Percentiles rank a stretch among this genome's conserved stretches.
Conservation (phyloP, 1,140 invertebrate species). For the Panulirus ornatus region DNA sequence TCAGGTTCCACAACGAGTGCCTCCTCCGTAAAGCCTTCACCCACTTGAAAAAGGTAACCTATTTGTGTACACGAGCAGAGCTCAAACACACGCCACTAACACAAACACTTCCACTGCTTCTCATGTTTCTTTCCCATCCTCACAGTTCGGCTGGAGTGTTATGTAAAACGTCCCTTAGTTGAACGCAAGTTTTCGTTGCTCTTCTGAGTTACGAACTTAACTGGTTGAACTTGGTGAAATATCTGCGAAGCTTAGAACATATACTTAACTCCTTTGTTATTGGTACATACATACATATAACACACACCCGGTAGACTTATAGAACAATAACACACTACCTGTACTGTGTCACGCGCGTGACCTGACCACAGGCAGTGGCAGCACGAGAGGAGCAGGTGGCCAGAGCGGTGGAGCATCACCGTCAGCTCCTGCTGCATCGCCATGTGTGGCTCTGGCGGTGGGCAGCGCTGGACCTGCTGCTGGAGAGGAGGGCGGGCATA, state of each 20-base stretch:
- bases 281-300: background rate
- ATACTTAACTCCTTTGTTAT: background rate
- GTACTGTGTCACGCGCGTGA: background rate
- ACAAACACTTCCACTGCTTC: too few species aligned
- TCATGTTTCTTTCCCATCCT: too few species aligned
- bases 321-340: background rate
- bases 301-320: background rate
- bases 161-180: too few species aligned
- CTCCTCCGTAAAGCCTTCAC: constrained; percentile 35
- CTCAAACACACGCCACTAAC: too few species aligned
- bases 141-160: too few species aligned
- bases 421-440: constrained; percentile 27
- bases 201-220: too few species aligned
- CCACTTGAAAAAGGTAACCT: constrained; percentile 37
- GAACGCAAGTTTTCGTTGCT: too few species aligned
- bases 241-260: background rate
- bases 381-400: background rate
- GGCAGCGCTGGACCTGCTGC: constrained; percentile 31
- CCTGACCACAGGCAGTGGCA: background rate
- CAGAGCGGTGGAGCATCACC: background rate
- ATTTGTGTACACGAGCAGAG: background rate
- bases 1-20: constrained; percentile 25
- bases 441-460: constrained; percentile 48
- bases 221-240: too few species aligned
- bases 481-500: constrained; percentile 22